phyloP scores from a whole-genome alignment of 2,113 vertebrate genomes.

The Amphilophus citrinellus region DNA sequence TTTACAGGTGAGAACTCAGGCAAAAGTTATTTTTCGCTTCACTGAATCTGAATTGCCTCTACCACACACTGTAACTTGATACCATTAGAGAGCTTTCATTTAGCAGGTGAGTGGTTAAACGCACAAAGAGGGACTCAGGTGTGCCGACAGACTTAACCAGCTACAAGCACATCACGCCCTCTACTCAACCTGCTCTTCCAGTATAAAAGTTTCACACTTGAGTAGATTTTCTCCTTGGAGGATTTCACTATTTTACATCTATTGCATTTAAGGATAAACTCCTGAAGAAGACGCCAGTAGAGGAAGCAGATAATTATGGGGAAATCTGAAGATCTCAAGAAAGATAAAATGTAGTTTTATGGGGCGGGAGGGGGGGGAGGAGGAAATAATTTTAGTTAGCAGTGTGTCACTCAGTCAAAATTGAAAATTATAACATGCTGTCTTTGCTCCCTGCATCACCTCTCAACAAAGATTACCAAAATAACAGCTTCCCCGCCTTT shows the following conservation, averaged over 20 bases:
- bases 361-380: too few relatives aligned
- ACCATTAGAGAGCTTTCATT: slow-evolving; percentile 37
- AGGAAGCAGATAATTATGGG: not conserved
- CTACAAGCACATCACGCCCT: slow-evolving; percentile 9
- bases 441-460: not conserved
- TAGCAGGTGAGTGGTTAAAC: slow-evolving; percentile 34
- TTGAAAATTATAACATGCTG: not conserved
- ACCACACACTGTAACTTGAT: slow-evolving; percentile 44
- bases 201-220: not conserved
- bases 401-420: slow-evolving; percentile 5
- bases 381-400: not conserved
- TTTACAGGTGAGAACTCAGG: slow-evolving; percentile 41
- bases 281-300: not conserved
- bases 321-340: not conserved
- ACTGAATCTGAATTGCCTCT: slow-evolving; percentile 38
- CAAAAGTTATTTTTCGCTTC: slow-evolving; percentile 57
- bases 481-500: not conserved
- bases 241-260: not conserved
- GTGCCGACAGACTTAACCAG: slow-evolving; percentile 5
- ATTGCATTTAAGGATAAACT: not conserved
- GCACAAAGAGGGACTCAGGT: slow-evolving; percentile 27
- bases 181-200: not conserved
- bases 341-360: not conserved
- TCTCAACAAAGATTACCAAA: not conserved
- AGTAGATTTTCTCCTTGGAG: not conserved